Conservation (phyloP, 1,140 invertebrate genomes). For the Drosophila littoralis region DNA sequence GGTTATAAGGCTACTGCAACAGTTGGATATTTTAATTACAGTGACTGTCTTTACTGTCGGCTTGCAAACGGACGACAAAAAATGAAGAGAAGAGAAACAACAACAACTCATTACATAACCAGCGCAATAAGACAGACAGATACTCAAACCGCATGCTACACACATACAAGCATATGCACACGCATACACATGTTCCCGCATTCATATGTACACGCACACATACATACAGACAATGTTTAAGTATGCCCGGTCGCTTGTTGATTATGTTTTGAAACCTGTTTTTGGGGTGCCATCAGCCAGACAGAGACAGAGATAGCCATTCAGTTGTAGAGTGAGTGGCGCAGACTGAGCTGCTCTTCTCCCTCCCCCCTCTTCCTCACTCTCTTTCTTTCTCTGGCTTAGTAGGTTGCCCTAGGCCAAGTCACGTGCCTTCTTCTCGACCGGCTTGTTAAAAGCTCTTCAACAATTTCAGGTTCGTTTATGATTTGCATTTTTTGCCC, state of each 20-base stretch:
- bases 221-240: conserved; percentile 21
- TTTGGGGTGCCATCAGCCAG: conserved; percentile 21
- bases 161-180: not conserved
- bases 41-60: conserved; percentile 14
- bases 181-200: not conserved
- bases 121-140: conserved; percentile 6
- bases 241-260: conserved; percentile 43
- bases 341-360: not conserved
- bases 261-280: conserved; percentile 37
- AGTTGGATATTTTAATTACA: conserved; percentile 37
- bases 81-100: not conserved
- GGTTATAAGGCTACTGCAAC: conserved; percentile 16
- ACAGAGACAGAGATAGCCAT: not conserved
- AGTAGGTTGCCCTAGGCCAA: conserved; percentile 11
- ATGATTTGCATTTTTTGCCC: conserved; percentile 35
- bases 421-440: conserved; percentile 29
- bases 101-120: conserved; percentile 48
- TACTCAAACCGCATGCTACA: not conserved
- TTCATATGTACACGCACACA: not conserved
- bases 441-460: conserved; percentile 24
- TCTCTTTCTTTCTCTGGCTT: conserved; percentile 2
- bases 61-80: conserved; percentile 30
- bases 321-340: not conserved
- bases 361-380: not conserved
- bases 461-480: conserved; percentile 7